Percentiles rank a stretch among this genome's conserved stretches.
phyloP scores from a whole-genome alignment of 2,113 vertebrate genomes.

The Nestor notabilis region DNA sequence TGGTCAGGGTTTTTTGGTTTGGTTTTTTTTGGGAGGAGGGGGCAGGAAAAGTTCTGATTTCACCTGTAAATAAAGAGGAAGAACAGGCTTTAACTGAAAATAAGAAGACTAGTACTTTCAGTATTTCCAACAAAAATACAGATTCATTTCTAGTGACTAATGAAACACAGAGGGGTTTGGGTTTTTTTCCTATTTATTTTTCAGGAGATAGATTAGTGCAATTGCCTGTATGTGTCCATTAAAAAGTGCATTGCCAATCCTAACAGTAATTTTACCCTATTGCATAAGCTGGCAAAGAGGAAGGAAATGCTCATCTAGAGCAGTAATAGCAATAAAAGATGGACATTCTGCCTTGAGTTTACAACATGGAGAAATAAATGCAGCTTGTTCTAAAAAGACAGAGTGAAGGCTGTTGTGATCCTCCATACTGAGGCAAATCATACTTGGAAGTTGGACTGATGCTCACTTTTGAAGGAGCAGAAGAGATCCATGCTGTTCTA shows the following conservation, averaged over 20 bases:
- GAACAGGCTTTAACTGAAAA: not conserved
- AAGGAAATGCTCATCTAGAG: constrained; percentile 19
- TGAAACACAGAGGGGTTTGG: not conserved
- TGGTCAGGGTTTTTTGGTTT: not conserved
- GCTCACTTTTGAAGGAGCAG: not conserved
- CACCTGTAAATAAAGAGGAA: not conserved
- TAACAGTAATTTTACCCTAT: not conserved
- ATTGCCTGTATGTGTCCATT: not conserved
- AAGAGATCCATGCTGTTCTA: not conserved
- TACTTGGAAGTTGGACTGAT: not conserved
- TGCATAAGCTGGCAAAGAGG: constrained; percentile 17
- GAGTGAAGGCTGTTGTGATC: not conserved
- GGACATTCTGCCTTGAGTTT: not conserved
- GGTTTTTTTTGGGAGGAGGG: not conserved
- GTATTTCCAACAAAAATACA: not conserved
- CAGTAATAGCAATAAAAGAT: not conserved
- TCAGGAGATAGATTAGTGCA: not conserved
- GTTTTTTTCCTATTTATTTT: not conserved
- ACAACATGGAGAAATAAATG: not conserved
- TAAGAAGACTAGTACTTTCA: not conserved
- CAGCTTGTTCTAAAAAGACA: not conserved
- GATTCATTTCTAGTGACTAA: not conserved
- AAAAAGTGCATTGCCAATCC: not conserved
- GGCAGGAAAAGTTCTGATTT: not conserved
- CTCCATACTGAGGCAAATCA: not conserved